Base-by-base conservation (phyloP, 2,797 vertebrate species). In the Sebastes vulpes region DNA sequence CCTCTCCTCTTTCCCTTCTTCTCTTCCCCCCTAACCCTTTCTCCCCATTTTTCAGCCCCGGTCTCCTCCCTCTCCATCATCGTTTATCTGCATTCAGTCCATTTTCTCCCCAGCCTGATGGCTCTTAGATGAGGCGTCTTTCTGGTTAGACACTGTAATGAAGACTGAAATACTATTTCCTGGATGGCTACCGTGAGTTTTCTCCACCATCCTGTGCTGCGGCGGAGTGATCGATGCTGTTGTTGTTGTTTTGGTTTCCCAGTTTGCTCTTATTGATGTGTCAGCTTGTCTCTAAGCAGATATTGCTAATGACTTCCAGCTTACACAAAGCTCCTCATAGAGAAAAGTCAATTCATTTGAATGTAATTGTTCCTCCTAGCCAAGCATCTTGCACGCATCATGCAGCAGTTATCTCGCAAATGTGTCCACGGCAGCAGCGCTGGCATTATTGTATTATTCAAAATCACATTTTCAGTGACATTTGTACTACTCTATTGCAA, bases 141-240 rank as follows among this genome's bases (percentile, higher is more conserved):
- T 92, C 89, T 88, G 93, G 86, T 94, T 95, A 94, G 88, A 90
- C 89, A 88, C 84, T 84, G 85, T 95, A 95, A 96, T 96, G 94
- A 96, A 95, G 95, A 95, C 88, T 92, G 93, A 96, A 95, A 93
- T 94, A 94, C 92, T 93, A 95, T 96, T 96, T 95, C 93, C 93
- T 90, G 83, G 87, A 90, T 85, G 87, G 92, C 92, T 84, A 88
- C 90, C 93, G 89, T 85, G 92, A 92, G 90, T 93, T 95, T 95
- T 92, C 89, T 77, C 85, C 91, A 83, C 90, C 90, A 88, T 83
- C 87, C 78, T 75, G 60, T 46, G 71, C 74, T 92, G 91, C 92
- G 89, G 91, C 87, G 87, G 92, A 93, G 89, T 94, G 93, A 95
- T 94, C 90, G 86, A 93, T 93, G 90, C 77, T 78, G 81, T 81